Conservation (phyloP, 2,888 invertebrate genomes). For the Thymelicus sylvestris region DNA sequence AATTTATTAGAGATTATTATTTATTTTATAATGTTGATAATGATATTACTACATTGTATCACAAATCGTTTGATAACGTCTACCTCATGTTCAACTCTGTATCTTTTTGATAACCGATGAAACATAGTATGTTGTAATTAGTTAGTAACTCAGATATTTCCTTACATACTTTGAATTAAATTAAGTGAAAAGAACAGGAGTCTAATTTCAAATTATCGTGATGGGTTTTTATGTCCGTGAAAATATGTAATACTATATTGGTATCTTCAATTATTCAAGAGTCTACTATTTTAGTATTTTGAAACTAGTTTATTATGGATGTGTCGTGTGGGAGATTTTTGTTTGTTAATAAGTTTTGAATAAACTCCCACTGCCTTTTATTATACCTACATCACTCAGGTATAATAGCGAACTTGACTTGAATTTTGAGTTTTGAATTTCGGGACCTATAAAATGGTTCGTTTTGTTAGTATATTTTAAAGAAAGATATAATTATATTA, state of each 20-base stretch:
- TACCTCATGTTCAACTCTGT: conserved; percentile 10
- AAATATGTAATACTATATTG: background rate
- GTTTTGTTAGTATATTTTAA: background rate
- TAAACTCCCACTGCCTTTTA: background rate
- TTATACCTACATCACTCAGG: too few species aligned
- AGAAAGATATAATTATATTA: background rate
- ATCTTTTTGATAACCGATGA: background rate
- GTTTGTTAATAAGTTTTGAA: background rate
- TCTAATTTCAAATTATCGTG: too few species aligned
- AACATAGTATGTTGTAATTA: background rate
- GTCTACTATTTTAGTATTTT: background rate
- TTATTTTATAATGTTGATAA: conserved; percentile 7
- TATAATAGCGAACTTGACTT: background rate
- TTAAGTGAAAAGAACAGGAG: too few species aligned
- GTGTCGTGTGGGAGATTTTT: background rate
- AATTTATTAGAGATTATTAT: conserved; percentile 8
- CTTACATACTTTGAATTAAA: background rate
- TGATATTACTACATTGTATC: conserved; percentile 1
- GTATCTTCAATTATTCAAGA: background rate
- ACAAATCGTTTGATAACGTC: conserved; percentile 12
- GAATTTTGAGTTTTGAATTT: background rate
- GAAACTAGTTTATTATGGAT: background rate
- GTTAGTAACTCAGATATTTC: background rate
- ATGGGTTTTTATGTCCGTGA: background rate
- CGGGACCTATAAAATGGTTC: background rate